Conservation (phyloP, 2,113 vertebrate species). For the Thomomys bottae region DNA sequence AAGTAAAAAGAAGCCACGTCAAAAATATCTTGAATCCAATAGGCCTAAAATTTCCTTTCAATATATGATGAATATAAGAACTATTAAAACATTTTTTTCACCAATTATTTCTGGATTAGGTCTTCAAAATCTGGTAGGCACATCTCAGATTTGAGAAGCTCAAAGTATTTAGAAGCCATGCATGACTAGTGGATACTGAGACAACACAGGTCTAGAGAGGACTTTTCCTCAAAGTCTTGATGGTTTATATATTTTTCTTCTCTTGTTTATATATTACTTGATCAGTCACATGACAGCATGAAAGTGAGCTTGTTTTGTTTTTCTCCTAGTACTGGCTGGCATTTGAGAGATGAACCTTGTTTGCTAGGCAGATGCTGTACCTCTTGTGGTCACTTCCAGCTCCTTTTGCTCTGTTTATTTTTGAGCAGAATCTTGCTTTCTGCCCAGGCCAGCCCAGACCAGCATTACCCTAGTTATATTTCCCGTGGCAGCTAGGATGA, state of each 20-base stretch:
- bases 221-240: background rate
- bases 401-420: too few relatives aligned
- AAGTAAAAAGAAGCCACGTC: constrained; percentile 33
- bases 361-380: too few relatives aligned
- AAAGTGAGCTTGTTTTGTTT: background rate
- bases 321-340: too few relatives aligned
- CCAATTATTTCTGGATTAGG: background rate
- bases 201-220: background rate
- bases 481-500: too few relatives aligned
- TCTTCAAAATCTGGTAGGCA: constrained; percentile 9
- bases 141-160: background rate
- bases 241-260: background rate
- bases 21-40: background rate
- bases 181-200: background rate
- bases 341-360: too few relatives aligned
- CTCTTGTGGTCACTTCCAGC: too few relatives aligned
- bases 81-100: background rate
- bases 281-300: background rate
- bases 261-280: constrained; percentile 31
- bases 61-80: constrained; percentile 33
- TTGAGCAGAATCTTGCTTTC: too few relatives aligned
- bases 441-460: too few relatives aligned
- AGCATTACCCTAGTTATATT: too few relatives aligned
- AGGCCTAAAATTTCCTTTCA: constrained; percentile 27
- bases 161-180: background rate